Conservation (phyloP, 2,797 vertebrate species). For the Pseudopleuronectes americanus region DNA sequence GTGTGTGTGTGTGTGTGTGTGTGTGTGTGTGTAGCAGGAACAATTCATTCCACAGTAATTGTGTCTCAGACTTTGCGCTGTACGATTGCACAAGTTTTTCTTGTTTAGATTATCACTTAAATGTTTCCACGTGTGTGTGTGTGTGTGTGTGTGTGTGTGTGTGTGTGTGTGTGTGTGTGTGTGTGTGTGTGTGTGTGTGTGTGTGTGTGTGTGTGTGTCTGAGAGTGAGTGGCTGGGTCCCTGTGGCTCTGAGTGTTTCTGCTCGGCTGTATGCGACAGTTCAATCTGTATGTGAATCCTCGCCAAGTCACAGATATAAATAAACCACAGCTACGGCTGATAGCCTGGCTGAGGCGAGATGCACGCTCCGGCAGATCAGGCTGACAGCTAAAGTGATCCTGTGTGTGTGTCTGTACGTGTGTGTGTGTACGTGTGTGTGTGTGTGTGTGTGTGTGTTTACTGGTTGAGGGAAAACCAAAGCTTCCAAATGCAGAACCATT, state of each 20-base stretch:
- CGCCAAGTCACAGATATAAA: constrained; percentile 61
- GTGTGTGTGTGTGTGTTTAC: constrained; percentile 14
- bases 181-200: not conserved
- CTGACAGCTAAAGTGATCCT: constrained; percentile 42
- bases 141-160: not conserved
- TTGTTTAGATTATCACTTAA: not conserved
- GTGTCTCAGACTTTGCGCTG: not conserved
- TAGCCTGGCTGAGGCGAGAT: constrained; percentile 16
- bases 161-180: no score
- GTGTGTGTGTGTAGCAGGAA: no score
- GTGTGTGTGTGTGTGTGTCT: no score
- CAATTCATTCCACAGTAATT: not conserved
- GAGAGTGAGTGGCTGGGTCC: not conserved
- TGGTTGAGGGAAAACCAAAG: not conserved
- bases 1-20: not conserved
- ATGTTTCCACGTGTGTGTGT: not conserved
- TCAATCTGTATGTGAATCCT: constrained; percentile 30
- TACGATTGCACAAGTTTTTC: not conserved
- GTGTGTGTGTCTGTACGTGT: constrained; percentile 22
- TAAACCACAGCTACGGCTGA: constrained; percentile 45
- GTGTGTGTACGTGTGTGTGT: constrained; percentile 13
- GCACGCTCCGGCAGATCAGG: constrained; percentile 39
- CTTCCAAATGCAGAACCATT: constrained; percentile 16
- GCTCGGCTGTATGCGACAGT: not conserved
- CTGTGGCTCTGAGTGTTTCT: not conserved